Evolutionary conservation across 2,888 invertebrate genomes (phyloP).

Genomic region (Cordylochernes scorpioides): DNA sequence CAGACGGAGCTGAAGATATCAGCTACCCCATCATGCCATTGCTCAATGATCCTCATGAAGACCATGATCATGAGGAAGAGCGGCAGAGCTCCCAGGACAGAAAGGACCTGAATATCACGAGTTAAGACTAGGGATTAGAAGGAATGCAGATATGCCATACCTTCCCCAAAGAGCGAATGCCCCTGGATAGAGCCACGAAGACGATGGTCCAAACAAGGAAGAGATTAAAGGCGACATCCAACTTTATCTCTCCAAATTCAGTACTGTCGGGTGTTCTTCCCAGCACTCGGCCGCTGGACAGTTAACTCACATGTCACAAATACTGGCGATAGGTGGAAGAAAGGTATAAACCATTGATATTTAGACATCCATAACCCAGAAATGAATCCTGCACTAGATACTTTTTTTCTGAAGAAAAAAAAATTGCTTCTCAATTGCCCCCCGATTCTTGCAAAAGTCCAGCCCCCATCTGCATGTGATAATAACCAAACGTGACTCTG

Average conservation of each 20-base stretch:
- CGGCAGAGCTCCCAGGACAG: constrained; percentile 47
- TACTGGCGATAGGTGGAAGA: too few species aligned
- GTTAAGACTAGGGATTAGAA: background rate
- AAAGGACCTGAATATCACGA: constrained; percentile 29
- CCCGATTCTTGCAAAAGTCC: too few species aligned
- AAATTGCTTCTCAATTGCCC: too few species aligned
- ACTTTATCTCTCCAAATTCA: constrained; percentile 21
- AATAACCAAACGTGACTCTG: too few species aligned
- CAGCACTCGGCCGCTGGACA: constrained; percentile 51
- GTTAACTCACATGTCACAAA: too few species aligned
- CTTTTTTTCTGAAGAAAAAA: too few species aligned
- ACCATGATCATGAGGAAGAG: constrained; percentile 40
- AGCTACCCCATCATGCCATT: constrained; percentile 12
- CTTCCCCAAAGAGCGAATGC: constrained; percentile 54
- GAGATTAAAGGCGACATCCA: constrained; percentile 65
- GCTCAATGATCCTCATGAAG: constrained; percentile 13
- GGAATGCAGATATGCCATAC: constrained; percentile 8
- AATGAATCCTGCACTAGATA: too few species aligned
- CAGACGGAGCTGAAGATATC: constrained; percentile 10
- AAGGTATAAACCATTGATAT: too few species aligned
- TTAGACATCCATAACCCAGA: too few species aligned
- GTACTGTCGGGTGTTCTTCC: constrained; percentile 27
- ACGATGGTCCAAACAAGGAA: constrained; percentile 60
- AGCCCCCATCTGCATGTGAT: too few species aligned
- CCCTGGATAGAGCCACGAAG: constrained; percentile 44